Conservation (phyloP, 2,797 vertebrate species). For the Poecilia picta region DNA sequence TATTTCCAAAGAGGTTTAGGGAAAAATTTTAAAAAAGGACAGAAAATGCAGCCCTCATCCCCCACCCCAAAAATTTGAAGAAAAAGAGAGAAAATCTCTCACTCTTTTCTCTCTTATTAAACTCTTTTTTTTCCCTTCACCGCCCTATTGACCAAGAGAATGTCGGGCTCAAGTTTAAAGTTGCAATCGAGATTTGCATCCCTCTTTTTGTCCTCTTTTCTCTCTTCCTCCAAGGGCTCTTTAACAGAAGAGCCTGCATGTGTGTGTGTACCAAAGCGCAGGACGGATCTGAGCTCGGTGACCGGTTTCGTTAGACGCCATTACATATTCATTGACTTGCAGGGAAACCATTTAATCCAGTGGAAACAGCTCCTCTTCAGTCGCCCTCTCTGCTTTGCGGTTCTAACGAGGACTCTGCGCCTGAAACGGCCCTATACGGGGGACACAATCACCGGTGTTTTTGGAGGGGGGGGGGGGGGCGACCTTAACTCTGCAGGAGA, state of each 20-base stretch:
- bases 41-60: constrained; percentile 42
- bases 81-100: constrained; percentile 10
- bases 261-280: constrained; percentile 36
- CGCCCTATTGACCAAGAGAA: constrained; percentile 60
- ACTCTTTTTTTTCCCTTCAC: constrained; percentile 61
- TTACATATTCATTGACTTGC: constrained; percentile 83
- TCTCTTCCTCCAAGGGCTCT: constrained; percentile 46
- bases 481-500: constrained; percentile 14
- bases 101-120: constrained; percentile 59
- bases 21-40: constrained; percentile 57
- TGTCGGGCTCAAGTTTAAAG: constrained; percentile 64
- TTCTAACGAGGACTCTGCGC: constrained; percentile 55
- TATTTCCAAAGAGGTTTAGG: constrained; percentile 64
- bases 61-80: neutral
- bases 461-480: constrained; percentile 29
- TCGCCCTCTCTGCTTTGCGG: constrained; percentile 45
- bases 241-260: constrained; percentile 43
- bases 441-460: constrained; percentile 27
- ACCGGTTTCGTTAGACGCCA: constrained; percentile 69
- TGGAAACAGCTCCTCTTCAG: constrained; percentile 74
- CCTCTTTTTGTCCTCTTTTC: constrained; percentile 50
- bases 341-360: constrained; percentile 77
- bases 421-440: constrained; percentile 40
- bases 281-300: constrained; percentile 35
- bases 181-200: constrained; percentile 69